Evolutionary conservation across 2,113 vertebrate species (phyloP).

Genomic region (Ia io): DNA sequence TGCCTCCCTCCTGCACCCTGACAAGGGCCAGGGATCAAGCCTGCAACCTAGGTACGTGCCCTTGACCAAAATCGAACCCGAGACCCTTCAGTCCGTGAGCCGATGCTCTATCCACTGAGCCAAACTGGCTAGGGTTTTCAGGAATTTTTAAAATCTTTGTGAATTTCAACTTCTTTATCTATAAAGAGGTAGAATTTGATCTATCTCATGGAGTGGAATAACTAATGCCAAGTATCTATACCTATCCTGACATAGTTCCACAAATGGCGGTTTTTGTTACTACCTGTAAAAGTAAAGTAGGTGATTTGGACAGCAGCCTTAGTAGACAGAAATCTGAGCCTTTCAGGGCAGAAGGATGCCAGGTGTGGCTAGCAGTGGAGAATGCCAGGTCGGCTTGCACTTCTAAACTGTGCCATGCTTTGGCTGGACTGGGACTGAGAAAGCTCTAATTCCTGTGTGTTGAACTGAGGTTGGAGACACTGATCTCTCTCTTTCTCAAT

Average conservation of each 20-base stretch:
- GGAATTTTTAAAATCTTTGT: background rate
- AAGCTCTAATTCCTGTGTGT: background rate
- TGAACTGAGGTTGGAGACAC: background rate
- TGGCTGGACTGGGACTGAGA: background rate
- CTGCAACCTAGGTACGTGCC: too few relatives aligned
- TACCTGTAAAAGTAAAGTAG: background rate
- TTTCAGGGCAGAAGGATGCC: background rate
- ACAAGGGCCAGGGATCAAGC: too few relatives aligned
- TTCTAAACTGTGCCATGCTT: background rate
- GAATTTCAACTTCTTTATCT: conserved; percentile 29
- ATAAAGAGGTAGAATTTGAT: background rate
- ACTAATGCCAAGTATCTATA: background rate
- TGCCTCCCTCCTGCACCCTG: too few relatives aligned
- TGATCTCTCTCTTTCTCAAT: background rate
- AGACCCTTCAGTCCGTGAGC: too few relatives aligned
- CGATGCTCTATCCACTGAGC: too few relatives aligned
- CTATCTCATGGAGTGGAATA: background rate
- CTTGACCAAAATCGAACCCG: too few relatives aligned
- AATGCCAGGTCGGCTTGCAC: background rate
- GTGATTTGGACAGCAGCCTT: background rate
- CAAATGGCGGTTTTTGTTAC: background rate
- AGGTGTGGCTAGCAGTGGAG: background rate
- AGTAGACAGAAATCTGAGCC: background rate
- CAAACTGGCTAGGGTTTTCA: background rate
- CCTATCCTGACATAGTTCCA: background rate